Evolutionary conservation across 2,888 invertebrate genomes (phyloP), one percentile per base, ranked within the genome.

Genomic region (Graphium colonna): DNA sequence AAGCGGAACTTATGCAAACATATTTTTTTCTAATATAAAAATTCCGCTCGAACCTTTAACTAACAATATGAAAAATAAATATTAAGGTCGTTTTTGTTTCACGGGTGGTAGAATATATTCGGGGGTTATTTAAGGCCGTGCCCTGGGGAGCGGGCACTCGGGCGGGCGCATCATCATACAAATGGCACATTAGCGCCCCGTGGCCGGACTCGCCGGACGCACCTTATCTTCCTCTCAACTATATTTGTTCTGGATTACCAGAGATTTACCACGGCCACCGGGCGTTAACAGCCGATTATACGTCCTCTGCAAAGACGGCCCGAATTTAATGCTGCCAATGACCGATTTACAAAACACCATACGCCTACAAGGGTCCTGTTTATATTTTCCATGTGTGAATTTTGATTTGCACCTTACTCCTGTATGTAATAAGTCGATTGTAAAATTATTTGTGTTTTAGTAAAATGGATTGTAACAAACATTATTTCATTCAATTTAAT

Each of bases 211-310:
- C 68, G 66, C 74, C 75, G 84, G 84, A 82, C 88, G 77, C 82
- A 78, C 84, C 89, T 88, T 89, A 88, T 89, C 88, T 79, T 71
- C 79, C 76, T 78, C 79, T 83, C 78, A 80, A 84, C 87, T 87
- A 85, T 89, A 87, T 89, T 87, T 89, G 87, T 80, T 83, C 83
- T 83, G 84, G 84, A 87, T 87, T 83, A 86, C 79, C 72, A 71
- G 75, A 86, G 87, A 88, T 88, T 88, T 88, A 88, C 79, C 85
- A 85, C 83, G 86, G 82, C 77, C 79, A 74, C 76, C 71, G 71
- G 61, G 68, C 76, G 78, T 83, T 89, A 84, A 84, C 81, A 75
- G 68, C 73, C 82, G 77, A 86, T 87, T 86, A 82, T 67, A 68
- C 69, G 85, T 81, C 87, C 88, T 86, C 73, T 82, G 76, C 77